These are phyloP conservation scores for Coremacera marginata DNA, from an alignment of 2,888 invertebrate species.

Conservation along the genomic window DNA sequence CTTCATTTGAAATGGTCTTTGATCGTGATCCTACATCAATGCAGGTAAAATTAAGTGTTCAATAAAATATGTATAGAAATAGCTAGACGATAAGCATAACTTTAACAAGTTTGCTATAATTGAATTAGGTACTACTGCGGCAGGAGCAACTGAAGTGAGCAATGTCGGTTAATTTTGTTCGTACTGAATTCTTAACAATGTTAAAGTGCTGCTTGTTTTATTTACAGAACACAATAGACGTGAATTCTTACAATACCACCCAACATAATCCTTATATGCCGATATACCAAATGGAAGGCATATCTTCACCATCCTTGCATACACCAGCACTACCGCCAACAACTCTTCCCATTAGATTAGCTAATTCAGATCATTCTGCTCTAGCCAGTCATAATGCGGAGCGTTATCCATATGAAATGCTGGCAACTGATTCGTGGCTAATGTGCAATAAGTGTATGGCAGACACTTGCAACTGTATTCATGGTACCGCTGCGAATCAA, in stretches of 20 bases:
- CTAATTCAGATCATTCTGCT: neutral
- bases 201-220: neutral
- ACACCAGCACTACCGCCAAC: slow-evolving; percentile 35
- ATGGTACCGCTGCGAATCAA: slow-evolving; percentile 33
- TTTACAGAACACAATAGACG: slow-evolving; percentile 18
- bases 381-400: slow-evolving; percentile 33
- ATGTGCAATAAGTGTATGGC: slow-evolving; percentile 50
- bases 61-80: neutral
- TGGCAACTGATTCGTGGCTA: slow-evolving; percentile 48
- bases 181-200: neutral
- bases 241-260: neutral
- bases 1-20: slow-evolving; percentile 19
- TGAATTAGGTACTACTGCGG: neutral
- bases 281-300: slow-evolving; percentile 36
- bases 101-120: neutral
- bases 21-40: slow-evolving; percentile 4
- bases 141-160: slow-evolving; percentile 22
- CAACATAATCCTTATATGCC: slow-evolving; percentile 24
- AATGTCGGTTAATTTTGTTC: neutral
- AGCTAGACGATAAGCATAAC: neutral
- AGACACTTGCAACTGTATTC: slow-evolving; percentile 46
- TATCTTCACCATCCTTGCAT: slow-evolving; percentile 37
- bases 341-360: neutral
- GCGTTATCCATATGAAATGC: slow-evolving; percentile 45
- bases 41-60: slow-evolving; percentile 23